Percentiles rank a stretch among this genome's conserved stretches.
These are phyloP conservation scores for Drosophila paranaensis DNA, from an alignment of 2,888 invertebrate genomes.

Conservation along the genomic window DNA sequence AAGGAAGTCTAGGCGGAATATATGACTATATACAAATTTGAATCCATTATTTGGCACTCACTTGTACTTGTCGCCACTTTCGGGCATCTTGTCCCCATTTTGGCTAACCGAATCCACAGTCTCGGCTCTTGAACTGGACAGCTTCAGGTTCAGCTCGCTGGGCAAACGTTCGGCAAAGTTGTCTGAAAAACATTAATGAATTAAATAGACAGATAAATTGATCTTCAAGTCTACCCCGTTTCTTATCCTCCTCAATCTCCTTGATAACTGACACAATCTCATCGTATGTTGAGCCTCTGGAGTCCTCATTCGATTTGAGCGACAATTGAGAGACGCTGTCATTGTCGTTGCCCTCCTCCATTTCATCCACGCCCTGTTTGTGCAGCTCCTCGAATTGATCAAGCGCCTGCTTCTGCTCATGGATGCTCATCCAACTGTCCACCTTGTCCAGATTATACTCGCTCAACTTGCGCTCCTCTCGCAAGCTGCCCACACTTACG, in stretches of 20 bases:
- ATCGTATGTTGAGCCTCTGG: constrained; percentile 84
- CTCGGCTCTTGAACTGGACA: constrained; percentile 64
- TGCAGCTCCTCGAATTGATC: constrained; percentile 53
- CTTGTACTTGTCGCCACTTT: constrained; percentile 81
- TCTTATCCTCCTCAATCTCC: constrained; percentile 85
- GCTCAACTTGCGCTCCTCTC: constrained; percentile 82
- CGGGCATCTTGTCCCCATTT: constrained; percentile 50
- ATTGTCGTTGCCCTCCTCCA: constrained; percentile 67
- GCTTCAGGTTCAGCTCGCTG: constrained; percentile 76
- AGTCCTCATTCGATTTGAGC: constrained; percentile 80
- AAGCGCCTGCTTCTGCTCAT: constrained; percentile 66
- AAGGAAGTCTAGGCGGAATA: too few relatives aligned
- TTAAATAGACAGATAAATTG: not conserved
- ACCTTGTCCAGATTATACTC: constrained; percentile 85
- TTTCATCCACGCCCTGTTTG: constrained; percentile 63
- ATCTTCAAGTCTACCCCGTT: constrained; percentile 68
- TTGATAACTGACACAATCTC: constrained; percentile 85
- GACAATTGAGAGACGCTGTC: constrained; percentile 75
- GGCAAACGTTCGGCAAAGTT: constrained; percentile 79
- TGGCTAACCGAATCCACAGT: constrained; percentile 70
- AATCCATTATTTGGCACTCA: constrained; percentile 25
- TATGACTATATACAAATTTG: too few relatives aligned
- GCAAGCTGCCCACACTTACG: constrained; percentile 70
- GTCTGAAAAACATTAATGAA: constrained; percentile 53
- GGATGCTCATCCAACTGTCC: constrained; percentile 85